Evolutionary conservation across 2,113 vertebrate genomes (phyloP).

Genomic region (Melanotaenia duboulayi): DNA sequence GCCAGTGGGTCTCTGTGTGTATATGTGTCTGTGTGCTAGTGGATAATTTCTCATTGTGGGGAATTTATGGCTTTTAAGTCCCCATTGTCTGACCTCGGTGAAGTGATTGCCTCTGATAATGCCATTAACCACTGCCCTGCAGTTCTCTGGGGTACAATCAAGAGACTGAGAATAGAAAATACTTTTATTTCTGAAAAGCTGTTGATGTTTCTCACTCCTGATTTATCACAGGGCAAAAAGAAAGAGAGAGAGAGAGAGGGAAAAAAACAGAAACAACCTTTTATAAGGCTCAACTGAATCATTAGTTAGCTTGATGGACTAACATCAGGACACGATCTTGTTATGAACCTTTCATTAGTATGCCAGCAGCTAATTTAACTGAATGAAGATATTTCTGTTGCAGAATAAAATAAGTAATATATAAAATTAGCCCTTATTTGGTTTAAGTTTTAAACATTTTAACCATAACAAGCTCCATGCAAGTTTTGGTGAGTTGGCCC

Average conservation of each 20-base stretch:
- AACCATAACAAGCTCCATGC: not conserved
- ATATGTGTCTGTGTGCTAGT: constrained; percentile 2
- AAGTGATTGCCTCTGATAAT: constrained; percentile 70
- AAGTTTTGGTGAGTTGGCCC: not conserved
- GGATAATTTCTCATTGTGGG: constrained; percentile 53
- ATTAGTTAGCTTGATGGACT: too few species aligned
- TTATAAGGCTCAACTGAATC: constrained; percentile 55
- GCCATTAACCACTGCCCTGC: constrained; percentile 63
- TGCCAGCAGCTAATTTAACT: constrained; percentile 6
- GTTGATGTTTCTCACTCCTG: constrained; percentile 31
- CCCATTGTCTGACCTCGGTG: constrained; percentile 62
- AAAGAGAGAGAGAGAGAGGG: too few species aligned
- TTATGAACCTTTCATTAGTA: constrained; percentile 50
- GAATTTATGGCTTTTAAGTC: constrained; percentile 62
- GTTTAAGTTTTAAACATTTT: not conserved
- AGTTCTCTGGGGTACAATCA: constrained; percentile 58
- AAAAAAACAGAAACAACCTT: constrained; percentile 30
- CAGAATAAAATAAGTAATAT: constrained; percentile 4
- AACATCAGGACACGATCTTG: constrained; percentile 50
- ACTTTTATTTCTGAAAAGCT: constrained; percentile 53
- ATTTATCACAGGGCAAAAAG: constrained; percentile 56
- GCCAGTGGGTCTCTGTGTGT: constrained; percentile 1
- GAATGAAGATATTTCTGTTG: too few species aligned
- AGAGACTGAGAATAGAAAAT: constrained; percentile 56
- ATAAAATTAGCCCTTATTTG: not conserved